A percentile compares a stretch with the other conserved stretches of the same genome.
These are phyloP conservation scores for Lepus europaeus DNA, from an alignment of 2,113 vertebrate genomes.

Conservation along the genomic window DNA sequence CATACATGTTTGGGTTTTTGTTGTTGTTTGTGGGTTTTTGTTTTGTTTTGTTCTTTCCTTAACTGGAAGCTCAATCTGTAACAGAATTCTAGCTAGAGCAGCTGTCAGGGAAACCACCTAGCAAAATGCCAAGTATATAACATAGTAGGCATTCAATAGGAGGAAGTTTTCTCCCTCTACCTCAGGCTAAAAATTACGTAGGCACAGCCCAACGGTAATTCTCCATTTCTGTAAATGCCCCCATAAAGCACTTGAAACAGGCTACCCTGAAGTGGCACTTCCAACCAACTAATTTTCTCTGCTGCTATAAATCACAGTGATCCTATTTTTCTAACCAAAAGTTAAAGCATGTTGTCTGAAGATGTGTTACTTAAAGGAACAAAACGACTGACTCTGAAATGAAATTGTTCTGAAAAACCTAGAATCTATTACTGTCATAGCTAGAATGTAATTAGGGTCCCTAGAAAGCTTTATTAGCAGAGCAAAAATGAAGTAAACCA, in stretches of 20 bases:
- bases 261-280: constrained; percentile 18
- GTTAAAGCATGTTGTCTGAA: constrained; percentile 54
- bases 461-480: constrained; percentile 57
- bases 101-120: constrained; percentile 59
- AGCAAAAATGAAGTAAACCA: constrained; percentile 53
- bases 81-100: constrained; percentile 58
- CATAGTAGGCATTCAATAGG: constrained; percentile 56
- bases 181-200: constrained; percentile 55
- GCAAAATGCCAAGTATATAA: constrained; percentile 17
- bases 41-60: constrained; percentile 51
- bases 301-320: constrained; percentile 56
- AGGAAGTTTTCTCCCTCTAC: constrained; percentile 2
- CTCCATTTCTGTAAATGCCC: constrained; percentile 52
- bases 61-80: constrained; percentile 40
- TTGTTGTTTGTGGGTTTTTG: not conserved
- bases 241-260: not conserved
- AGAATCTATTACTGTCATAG: constrained; percentile 51
- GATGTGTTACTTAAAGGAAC: constrained; percentile 32
- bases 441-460: constrained; percentile 48
- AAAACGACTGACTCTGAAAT: constrained; percentile 50
- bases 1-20: not conserved
- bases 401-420: constrained; percentile 62
- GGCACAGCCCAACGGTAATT: constrained; percentile 15
- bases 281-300: constrained; percentile 37
- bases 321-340: constrained; percentile 59